Evolutionary conservation across 2,888 invertebrate genomes (phyloP).

Genomic region (Myathropa florea): DNA sequence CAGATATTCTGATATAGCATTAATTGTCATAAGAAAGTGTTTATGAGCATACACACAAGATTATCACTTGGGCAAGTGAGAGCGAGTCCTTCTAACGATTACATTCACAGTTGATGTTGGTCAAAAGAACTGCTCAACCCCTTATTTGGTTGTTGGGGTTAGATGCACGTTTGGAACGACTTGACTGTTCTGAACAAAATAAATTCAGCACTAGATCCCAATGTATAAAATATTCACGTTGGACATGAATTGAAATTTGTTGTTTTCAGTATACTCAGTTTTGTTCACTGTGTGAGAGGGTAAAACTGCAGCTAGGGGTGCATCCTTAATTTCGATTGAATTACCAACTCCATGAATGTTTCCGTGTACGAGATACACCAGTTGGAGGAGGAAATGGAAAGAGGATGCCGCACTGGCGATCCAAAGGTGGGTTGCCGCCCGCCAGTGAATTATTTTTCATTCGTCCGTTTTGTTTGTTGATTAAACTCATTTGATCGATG

Average conservation of each 20-base stretch:
- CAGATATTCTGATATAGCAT: neutral
- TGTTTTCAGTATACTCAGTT: conserved; percentile 21
- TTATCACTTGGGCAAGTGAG: neutral
- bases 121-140: neutral
- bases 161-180: conserved; percentile 6
- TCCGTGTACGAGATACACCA: conserved; percentile 52
- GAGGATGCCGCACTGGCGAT: neutral
- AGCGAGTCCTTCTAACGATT: neutral
- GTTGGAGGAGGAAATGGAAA: neutral
- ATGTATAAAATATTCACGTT: conserved; percentile 60
- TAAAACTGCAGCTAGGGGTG: conserved; percentile 61
- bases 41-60: neutral
- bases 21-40: neutral
- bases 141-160: neutral
- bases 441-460: conserved; percentile 68
- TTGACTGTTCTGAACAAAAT: conserved; percentile 37
- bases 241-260: conserved; percentile 59
- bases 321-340: conserved; percentile 70
- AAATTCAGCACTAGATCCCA: conserved; percentile 49
- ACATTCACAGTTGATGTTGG: neutral
- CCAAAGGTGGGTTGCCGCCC: conserved; percentile 28
- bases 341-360: conserved; percentile 63
- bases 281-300: conserved; percentile 32
- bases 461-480: conserved; percentile 70
- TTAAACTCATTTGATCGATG: conserved; percentile 69